Base-by-base conservation (phyloP, 2,888 invertebrate species). In the Amiota communis region DNA sequence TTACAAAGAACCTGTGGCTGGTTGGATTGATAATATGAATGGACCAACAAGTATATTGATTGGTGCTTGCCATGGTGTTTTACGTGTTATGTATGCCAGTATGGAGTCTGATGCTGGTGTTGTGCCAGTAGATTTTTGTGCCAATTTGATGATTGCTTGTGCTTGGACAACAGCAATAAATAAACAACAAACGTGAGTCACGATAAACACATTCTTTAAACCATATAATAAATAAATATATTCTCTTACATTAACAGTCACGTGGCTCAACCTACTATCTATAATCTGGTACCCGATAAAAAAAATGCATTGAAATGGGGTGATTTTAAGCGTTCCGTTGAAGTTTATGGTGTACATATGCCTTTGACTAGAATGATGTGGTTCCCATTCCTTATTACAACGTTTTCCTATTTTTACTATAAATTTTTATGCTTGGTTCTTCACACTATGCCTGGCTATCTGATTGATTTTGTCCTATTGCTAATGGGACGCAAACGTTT, bases 281-380 rank as follows among this genome's bases (percentile, higher is more conserved):
- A 95, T 91, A 97, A 98, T 90, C 96, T 94, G 88, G 95, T 97
- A 1, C 95, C 97, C 0, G 95, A 96, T 0, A 91, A 91, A 1
- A 92, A 95, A 75, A 96, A 97, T 85, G 93, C 93, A 1, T 90
- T 98, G 59, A 93, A 93, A 0, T 98, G 98, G 98, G 92, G 91
- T 0, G 92, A 94, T 64, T 95, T 95, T 81, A 91, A 68, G 1
- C 47, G 74, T 1, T 72, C 72, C 13, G 68, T 82, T 1, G 4
- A 72, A 0, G n/a, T 0, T 0, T 90, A 92, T 74, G 91, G 92
- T 0, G 78, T 89, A 0, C 81, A 89, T 57, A 91, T 91, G 51
- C 95, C 95, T 0, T 91, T 94, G 0, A 90, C 89, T 0, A 92
- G 92, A 77, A 93, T 93, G 71, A 92, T 95, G 59, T 95, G 95